Conservation (phyloP, 2,797 vertebrate species). For the Sebastes umbrosus region DNA sequence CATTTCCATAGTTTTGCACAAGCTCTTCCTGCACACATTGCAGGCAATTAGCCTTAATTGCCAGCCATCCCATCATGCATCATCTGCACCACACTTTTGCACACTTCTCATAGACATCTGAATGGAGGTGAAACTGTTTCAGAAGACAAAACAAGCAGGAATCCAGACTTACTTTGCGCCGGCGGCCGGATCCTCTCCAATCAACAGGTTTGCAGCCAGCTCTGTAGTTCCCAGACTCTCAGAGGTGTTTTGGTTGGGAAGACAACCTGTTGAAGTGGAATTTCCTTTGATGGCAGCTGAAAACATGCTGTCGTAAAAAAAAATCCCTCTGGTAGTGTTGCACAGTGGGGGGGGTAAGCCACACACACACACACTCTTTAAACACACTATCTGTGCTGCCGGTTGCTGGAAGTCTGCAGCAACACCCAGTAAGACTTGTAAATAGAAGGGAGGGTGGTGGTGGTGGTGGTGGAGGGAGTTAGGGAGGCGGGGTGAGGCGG, state of each 20-base stretch:
- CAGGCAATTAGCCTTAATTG: background rate
- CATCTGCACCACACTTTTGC: background rate
- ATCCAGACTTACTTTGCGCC: constrained; percentile 56
- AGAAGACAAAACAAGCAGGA: constrained; percentile 34
- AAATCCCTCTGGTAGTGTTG: constrained; percentile 53
- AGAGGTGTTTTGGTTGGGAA: constrained; percentile 54
- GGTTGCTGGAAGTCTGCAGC: constrained; percentile 65
- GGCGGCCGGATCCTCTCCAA: constrained; percentile 45
- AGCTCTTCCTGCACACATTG: background rate
- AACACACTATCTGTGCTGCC: constrained; percentile 53
- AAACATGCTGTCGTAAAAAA: constrained; percentile 69
- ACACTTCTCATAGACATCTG: background rate
- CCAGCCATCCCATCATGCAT: background rate
- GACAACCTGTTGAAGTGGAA: constrained; percentile 67
- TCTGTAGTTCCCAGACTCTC: constrained; percentile 46
- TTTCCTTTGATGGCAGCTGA: constrained; percentile 69
- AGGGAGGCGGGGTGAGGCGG: constrained; percentile 52
- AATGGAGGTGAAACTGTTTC: background rate
- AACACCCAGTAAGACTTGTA: constrained; percentile 86
- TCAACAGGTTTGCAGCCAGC: constrained; percentile 44
- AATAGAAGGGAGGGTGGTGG: constrained; percentile 82
- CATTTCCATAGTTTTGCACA: background rate
- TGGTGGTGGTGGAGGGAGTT: constrained; percentile 25
- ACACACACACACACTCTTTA: constrained; percentile 1
- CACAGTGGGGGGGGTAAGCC: constrained; percentile 8